Evolutionary conservation across 2,888 invertebrate species (phyloP).

Genomic region (Gastrophysa polygoni): DNA sequence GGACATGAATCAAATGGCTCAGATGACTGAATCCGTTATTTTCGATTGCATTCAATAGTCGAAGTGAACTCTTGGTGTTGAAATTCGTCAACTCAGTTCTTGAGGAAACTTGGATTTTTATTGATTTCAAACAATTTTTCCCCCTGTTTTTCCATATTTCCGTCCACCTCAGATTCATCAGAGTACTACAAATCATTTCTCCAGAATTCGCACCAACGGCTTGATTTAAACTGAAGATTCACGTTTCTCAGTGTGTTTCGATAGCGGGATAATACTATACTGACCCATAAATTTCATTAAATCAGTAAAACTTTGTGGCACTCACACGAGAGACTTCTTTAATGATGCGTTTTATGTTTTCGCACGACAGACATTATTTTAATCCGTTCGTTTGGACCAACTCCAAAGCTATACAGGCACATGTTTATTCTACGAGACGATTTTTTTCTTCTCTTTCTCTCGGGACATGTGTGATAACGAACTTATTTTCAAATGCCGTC

Average conservation of each 20-base stretch:
- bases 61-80: too few species aligned
- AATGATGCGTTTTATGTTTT: conserved; percentile 61
- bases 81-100: too few species aligned
- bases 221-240: too few species aligned
- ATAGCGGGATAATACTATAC: conserved; percentile 46
- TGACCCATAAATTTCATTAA: conserved; percentile 54
- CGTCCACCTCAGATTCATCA: too few species aligned
- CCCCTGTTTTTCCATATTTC: too few species aligned
- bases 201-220: too few species aligned
- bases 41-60: too few species aligned
- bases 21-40: too few species aligned
- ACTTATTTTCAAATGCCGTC: conserved; percentile 48
- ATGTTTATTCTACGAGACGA: conserved; percentile 49
- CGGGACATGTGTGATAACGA: conserved; percentile 49
- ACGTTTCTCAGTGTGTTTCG: conserved; percentile 8
- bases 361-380: conserved; percentile 60
- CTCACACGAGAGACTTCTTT: conserved; percentile 58
- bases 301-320: conserved; percentile 56
- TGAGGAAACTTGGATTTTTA: too few species aligned
- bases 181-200: too few species aligned
- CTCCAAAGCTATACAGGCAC: conserved; percentile 52
- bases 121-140: too few species aligned
- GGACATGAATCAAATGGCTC: too few species aligned
- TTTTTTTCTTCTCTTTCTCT: conserved; percentile 33
- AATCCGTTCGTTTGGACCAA: conserved; percentile 56